Conservation (phyloP, 2,113 vertebrate species). For the Thryonomys swinderianus region DNA sequence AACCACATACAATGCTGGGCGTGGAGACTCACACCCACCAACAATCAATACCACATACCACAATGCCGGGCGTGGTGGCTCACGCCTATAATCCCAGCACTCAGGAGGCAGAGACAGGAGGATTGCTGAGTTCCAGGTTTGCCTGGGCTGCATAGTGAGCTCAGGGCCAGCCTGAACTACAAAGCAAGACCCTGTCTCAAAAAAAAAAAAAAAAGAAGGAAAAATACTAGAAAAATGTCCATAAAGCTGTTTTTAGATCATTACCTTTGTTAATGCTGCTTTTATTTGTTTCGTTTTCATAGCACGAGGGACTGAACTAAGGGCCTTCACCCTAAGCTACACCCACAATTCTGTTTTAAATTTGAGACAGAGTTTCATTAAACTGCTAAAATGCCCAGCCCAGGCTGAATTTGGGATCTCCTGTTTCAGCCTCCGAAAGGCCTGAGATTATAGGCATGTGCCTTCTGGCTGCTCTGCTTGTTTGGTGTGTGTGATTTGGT, state of each 20-base stretch:
- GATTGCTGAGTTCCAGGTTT: no score
- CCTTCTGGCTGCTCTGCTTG: no score
- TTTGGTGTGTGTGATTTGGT: no score
- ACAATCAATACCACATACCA: no score
- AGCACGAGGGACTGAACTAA: neutral
- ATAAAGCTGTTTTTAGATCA: neutral
- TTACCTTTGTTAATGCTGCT: neutral
- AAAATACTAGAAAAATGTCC: neutral
- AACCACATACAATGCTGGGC: no score
- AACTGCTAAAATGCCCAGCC: neutral
- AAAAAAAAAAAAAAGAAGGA: neutral
- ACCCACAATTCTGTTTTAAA: neutral
- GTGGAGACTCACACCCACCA: no score
- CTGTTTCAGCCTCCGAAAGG: neutral
- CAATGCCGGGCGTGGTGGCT: no score
- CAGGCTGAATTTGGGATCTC: neutral
- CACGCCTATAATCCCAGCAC: no score
- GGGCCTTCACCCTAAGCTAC: neutral
- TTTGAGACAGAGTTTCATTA: neutral
- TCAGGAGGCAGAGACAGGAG: no score
- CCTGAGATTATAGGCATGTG: neutral
- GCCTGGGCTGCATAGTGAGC: no score
- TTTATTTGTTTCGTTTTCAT: neutral
- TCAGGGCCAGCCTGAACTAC: no score
- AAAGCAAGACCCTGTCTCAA: no score